phyloP scores from a whole-genome alignment of 2,888 invertebrate species.

The Sthenelais limicola region DNA sequence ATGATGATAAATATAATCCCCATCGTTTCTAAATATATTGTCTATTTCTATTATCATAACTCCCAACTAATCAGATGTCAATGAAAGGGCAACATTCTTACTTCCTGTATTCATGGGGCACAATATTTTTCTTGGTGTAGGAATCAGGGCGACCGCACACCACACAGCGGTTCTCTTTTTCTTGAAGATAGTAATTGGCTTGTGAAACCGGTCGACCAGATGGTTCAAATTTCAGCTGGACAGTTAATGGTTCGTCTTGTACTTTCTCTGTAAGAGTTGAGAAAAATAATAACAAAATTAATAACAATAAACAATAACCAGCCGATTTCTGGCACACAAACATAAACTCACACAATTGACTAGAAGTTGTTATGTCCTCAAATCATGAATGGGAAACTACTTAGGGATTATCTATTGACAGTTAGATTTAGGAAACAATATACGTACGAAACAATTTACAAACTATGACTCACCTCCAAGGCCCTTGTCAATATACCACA shows the following conservation, averaged over 20 bases:
- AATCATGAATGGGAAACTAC: too few species aligned
- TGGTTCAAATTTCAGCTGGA: slow-evolving; percentile 84
- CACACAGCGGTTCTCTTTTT: slow-evolving; percentile 84
- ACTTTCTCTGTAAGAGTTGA: slow-evolving; percentile 72
- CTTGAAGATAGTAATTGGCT: slow-evolving; percentile 78
- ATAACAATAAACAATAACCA: too few species aligned
- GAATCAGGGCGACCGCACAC: slow-evolving; percentile 82
- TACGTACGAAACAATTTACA: neutral
- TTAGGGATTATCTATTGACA: too few species aligned
- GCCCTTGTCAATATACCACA: slow-evolving; percentile 79
- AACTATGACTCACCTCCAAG: slow-evolving; percentile 60
- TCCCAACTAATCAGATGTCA: too few species aligned
- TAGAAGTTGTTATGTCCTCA: too few species aligned
- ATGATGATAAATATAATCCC: too few species aligned
- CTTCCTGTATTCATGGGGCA: slow-evolving; percentile 86
- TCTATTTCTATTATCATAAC: too few species aligned
- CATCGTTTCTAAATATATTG: too few species aligned
- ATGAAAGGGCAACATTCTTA: slow-evolving; percentile 56
- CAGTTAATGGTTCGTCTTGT: slow-evolving; percentile 77
- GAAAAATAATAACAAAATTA: too few species aligned
- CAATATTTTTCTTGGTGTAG: slow-evolving; percentile 84
- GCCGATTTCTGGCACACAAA: too few species aligned
- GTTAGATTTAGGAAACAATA: too few species aligned
- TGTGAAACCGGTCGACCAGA: slow-evolving; percentile 81
- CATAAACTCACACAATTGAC: too few species aligned